Percentiles rank a stretch among this genome's conserved stretches.
These are phyloP conservation scores for Tholera decimalis DNA, from an alignment of 2,888 invertebrate genomes.

Conservation along the genomic window DNA sequence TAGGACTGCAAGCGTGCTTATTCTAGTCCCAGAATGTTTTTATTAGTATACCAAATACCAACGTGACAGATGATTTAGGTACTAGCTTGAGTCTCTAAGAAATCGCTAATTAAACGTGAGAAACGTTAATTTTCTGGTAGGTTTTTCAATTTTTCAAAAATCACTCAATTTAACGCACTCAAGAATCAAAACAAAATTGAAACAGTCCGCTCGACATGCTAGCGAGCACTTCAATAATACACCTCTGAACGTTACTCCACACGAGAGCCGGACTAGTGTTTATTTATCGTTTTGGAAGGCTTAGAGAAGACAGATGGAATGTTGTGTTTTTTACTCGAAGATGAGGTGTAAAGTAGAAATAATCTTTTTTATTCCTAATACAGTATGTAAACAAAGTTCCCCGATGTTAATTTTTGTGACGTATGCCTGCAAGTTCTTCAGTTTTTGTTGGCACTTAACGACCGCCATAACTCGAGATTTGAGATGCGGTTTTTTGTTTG, in stretches of 20 bases:
- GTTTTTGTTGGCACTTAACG: conserved; percentile 61
- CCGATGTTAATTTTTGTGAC: conserved; percentile 73
- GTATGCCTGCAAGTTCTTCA: conserved; percentile 55
- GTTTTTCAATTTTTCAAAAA: conserved; percentile 22
- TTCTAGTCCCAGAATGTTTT: background rate
- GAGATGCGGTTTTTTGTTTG: conserved; percentile 53
- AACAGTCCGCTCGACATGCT: conserved; percentile 67
- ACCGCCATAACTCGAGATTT: conserved; percentile 51
- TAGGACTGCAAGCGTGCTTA: background rate
- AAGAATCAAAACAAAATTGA: conserved; percentile 59
- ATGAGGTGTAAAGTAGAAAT: conserved; percentile 86
- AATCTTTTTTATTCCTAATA: conserved; percentile 80
- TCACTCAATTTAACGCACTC: conserved; percentile 42
- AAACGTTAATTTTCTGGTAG: background rate
- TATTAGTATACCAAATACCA: no score
- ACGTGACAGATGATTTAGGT: background rate
- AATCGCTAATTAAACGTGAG: background rate
- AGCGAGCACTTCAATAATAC: conserved; percentile 77
- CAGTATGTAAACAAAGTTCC: conserved; percentile 78
- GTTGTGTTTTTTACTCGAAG: conserved; percentile 85
- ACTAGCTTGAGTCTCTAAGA: background rate
- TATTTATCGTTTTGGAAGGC: conserved; percentile 91
- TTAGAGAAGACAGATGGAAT: conserved; percentile 90
- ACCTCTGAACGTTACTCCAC: conserved; percentile 75
- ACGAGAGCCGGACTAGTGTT: conserved; percentile 87